Conservation (phyloP, 2,797 vertebrate genomes). For the Pelodytes ibericus region DNA sequence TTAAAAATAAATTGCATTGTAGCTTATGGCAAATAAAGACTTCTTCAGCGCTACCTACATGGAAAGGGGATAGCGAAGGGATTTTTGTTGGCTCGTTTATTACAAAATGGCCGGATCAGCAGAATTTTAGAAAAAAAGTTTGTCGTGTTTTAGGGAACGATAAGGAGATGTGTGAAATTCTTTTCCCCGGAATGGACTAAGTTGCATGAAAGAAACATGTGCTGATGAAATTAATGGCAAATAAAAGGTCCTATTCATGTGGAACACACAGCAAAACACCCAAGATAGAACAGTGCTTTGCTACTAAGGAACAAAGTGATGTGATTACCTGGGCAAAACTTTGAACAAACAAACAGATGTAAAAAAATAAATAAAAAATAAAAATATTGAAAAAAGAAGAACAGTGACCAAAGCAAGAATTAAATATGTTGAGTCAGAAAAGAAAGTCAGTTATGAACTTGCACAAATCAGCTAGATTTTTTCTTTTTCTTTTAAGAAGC, state of each 20-base stretch:
- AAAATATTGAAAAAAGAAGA: no score
- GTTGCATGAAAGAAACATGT: background rate
- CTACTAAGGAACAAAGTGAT: slow-evolving; percentile 28
- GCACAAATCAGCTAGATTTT: slow-evolving; percentile 26
- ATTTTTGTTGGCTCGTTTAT: background rate
- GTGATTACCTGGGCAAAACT: slow-evolving; percentile 38
- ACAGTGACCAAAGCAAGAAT: background rate
- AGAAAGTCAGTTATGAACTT: slow-evolving; percentile 23
- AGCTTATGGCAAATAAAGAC: slow-evolving; percentile 48
- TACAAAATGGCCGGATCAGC: slow-evolving; percentile 15
- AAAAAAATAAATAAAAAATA: no score
- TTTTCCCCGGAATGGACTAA: background rate
- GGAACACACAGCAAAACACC: slow-evolving; percentile 9
- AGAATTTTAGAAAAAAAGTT: slow-evolving; percentile 31
- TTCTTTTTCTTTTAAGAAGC: no score
- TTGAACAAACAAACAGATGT: slow-evolving; percentile 27
- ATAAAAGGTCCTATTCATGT: slow-evolving; percentile 10
- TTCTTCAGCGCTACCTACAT: slow-evolving; percentile 27
- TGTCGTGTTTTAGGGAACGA: background rate
- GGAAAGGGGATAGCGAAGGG: slow-evolving; percentile 16
- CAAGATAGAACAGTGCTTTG: slow-evolving; percentile 28
- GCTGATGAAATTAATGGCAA: background rate
- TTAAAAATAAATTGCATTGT: slow-evolving; percentile 48
- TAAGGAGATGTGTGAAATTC: background rate
- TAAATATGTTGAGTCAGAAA: slow-evolving; percentile 20